Evolutionary conservation across 1,140 invertebrate genomes (phyloP), one percentile per base, ranked within the genome.

Genomic region (Drepana arcuata): DNA sequence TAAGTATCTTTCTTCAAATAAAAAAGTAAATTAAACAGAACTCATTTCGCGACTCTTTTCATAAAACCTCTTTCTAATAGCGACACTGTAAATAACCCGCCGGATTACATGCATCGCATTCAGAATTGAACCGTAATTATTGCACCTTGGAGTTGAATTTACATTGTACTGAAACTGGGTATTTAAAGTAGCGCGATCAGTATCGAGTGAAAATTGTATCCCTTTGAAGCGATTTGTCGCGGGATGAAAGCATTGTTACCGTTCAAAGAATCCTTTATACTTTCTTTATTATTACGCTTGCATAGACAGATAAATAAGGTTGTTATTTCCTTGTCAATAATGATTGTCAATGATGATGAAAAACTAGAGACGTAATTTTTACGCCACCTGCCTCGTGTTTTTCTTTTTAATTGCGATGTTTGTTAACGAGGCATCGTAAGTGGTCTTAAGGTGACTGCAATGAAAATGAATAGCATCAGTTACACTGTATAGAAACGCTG

Each of bases 281-380:
- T 41, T 66, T 66, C 69, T 55, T 70, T 73, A 68, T 74, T 78
- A 74, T 78, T 71, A 74, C 66, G 68, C 61, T 67, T 53, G 36
- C 2, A 16, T 15, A 14, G 7, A 4, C 15, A 29, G 7, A 10
- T 10, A 27, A 23, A 26, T 24, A n/a, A n/a, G n/a, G n/a, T n/a
- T n/a, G n/a, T n/a, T n/a, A n/a, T n/a, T n/a, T n/a, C n/a, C n/a
- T n/a, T n/a, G n/a, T n/a, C n/a, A n/a, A n/a, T n/a, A n/a, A n/a
- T n/a, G n/a, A n/a, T n/a, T n/a, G n/a, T n/a, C n/a, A n/a, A n/a
- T n/a, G n/a, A n/a, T n/a, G n/a, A n/a, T n/a, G n/a, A n/a, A n/a
- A n/a, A n/a, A n/a, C n/a, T n/a, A n/a, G n/a, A n/a, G n/a, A n/a
- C n/a, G n/a, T n/a, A n/a, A n/a, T n/a, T n/a, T n/a, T n/a, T n/a